phyloP scores from a whole-genome alignment of 2,888 invertebrate species.

The Drosophila testacea region DNA sequence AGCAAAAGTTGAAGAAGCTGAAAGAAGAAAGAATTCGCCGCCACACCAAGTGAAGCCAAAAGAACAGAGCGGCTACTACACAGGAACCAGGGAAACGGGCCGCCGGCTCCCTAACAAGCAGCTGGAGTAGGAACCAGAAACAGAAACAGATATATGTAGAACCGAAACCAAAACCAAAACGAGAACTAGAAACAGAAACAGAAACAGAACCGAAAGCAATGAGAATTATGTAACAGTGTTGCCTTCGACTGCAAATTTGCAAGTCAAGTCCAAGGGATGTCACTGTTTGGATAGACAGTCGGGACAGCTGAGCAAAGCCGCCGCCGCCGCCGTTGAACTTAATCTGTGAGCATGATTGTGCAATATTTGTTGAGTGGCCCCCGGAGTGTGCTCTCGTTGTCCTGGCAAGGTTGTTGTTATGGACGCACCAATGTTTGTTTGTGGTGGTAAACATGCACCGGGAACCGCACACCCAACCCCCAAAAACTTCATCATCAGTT shows the following conservation, averaged over 20 bases:
- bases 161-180: slow-evolving; percentile 22
- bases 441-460: slow-evolving; percentile 62
- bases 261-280: slow-evolving; percentile 75
- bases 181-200: slow-evolving; percentile 17
- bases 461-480: slow-evolving; percentile 3
- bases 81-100: slow-evolving; percentile 48
- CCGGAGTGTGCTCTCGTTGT: slow-evolving; percentile 55
- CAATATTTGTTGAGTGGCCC: slow-evolving; percentile 67
- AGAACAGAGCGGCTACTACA: slow-evolving; percentile 62
- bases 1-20: slow-evolving; percentile 43
- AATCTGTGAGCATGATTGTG: slow-evolving; percentile 73
- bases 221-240: slow-evolving; percentile 76
- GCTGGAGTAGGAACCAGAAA: slow-evolving; percentile 24
- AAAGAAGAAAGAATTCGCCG: slow-evolving; percentile 75
- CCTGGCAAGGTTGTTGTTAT: slow-evolving; percentile 78
- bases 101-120: slow-evolving; percentile 65
- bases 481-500: slow-evolving; percentile 8
- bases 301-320: slow-evolving; percentile 75
- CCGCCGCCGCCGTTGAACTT: slow-evolving; percentile 69
- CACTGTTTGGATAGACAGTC: slow-evolving; percentile 72
- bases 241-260: slow-evolving; percentile 69
- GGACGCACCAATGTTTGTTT: slow-evolving; percentile 70
- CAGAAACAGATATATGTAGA: slow-evolving; percentile 28
- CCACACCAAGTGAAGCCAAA: slow-evolving; percentile 69
- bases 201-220: slow-evolving; percentile 35